Evolutionary conservation across 2,113 vertebrate species (phyloP).

Genomic region (Phyllostomus discolor): DNA sequence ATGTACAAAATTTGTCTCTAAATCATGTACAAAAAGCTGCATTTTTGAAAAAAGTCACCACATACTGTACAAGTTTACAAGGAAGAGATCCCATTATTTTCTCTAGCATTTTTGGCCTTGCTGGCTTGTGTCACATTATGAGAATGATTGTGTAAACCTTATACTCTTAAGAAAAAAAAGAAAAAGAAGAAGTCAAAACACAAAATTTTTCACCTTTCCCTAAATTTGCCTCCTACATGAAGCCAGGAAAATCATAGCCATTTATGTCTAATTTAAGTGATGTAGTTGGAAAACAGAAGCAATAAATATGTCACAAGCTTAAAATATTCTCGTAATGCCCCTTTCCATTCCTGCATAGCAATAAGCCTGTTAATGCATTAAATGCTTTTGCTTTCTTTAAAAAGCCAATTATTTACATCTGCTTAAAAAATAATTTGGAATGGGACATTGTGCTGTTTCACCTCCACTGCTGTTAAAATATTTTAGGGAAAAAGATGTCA

Average conservation of each 20-base stretch:
- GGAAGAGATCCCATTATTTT: slow-evolving; percentile 86
- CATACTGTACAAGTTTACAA: slow-evolving; percentile 98
- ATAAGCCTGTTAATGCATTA: slow-evolving; percentile 81
- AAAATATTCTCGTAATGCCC: slow-evolving; percentile 81
- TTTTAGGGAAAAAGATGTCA: slow-evolving; percentile 42
- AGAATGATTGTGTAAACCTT: slow-evolving; percentile 87
- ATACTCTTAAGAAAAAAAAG: slow-evolving; percentile 81
- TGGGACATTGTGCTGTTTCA: slow-evolving; percentile 82
- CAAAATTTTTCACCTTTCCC: slow-evolving; percentile 76
- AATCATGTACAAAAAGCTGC: slow-evolving; percentile 91
- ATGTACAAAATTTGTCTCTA: slow-evolving; percentile 90
- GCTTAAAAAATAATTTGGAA: slow-evolving; percentile 77
- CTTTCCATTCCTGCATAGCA: slow-evolving; percentile 85
- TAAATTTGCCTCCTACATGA: slow-evolving; percentile 78
- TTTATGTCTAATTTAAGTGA: slow-evolving; percentile 77
- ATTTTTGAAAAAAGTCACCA: slow-evolving; percentile 89
- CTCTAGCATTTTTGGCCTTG: slow-evolving; percentile 86
- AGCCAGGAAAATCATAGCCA: slow-evolving; percentile 80
- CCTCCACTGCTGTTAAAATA: slow-evolving; percentile 73
- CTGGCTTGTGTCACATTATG: slow-evolving; percentile 87
- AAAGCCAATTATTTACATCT: slow-evolving; percentile 84
- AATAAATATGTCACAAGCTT: slow-evolving; percentile 84
- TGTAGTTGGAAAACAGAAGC: slow-evolving; percentile 81
- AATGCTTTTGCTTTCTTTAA: slow-evolving; percentile 77
- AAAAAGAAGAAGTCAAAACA: slow-evolving; percentile 67